Percentiles rank a stretch among this genome's conserved stretches.
Conservation (phyloP, 1,140 invertebrate genomes). For the Odontomachus brunneus region DNA sequence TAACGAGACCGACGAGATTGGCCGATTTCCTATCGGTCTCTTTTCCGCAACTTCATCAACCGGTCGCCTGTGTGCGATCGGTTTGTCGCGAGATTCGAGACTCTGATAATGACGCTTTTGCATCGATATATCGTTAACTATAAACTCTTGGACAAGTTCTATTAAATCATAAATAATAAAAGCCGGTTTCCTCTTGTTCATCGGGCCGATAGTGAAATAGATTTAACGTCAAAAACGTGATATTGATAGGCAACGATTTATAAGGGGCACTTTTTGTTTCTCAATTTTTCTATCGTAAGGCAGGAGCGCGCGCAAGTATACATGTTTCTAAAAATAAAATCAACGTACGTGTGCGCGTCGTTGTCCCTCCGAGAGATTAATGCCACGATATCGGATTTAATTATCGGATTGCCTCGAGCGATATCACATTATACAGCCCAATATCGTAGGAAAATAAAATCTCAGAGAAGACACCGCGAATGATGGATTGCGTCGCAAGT, state of each 20-base stretch:
- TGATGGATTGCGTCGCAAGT: conserved; percentile 41
- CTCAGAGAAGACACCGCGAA: not conserved
- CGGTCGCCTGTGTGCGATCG: too few species aligned
- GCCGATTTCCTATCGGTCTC: not conserved
- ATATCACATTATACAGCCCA: not conserved
- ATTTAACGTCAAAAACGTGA: not conserved
- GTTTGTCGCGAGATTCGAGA: not conserved
- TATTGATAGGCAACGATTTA: not conserved
- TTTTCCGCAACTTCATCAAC: not conserved
- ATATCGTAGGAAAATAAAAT: conserved; percentile 20
- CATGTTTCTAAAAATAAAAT: not conserved
- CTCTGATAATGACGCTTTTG: too few species aligned
- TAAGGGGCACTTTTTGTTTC: not conserved
- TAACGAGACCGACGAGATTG: not conserved
- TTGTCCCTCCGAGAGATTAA: not conserved
- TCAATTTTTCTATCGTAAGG: too few species aligned
- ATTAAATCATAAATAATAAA: too few species aligned
- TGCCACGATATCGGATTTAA: not conserved
- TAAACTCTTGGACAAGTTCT: too few species aligned
- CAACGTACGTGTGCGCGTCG: not conserved
- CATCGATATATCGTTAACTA: too few species aligned
- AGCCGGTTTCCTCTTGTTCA: too few species aligned
- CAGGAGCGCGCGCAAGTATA: not conserved
- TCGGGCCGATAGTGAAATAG: too few species aligned
- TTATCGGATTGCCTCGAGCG: conserved; percentile 5